phyloP scores from a whole-genome alignment of 2,113 vertebrate species.

The Lamprotornis superbus region DNA sequence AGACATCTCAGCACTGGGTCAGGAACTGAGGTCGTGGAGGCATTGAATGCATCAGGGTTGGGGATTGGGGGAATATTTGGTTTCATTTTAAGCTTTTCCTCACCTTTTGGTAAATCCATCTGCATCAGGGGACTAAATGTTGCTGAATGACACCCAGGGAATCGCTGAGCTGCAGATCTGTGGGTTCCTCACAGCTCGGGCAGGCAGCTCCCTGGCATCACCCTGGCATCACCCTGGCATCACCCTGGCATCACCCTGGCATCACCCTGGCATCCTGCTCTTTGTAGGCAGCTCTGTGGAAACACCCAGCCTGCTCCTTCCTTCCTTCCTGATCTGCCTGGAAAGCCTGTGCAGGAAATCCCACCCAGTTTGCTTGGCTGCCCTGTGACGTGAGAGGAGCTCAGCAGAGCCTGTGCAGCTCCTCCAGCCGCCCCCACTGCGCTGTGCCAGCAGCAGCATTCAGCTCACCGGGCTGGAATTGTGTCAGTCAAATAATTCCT shows the following conservation, averaged over 20 bases:
- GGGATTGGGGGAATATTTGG: background rate
- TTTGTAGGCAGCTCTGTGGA: too few species aligned
- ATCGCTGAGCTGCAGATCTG: background rate
- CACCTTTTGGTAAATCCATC: background rate
- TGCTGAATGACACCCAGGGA: background rate
- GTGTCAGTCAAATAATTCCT: accelerated
- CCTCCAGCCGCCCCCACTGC: background rate
- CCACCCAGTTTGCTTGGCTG: background rate
- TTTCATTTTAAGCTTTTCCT: background rate
- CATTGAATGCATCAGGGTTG: background rate
- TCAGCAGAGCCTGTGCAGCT: background rate
- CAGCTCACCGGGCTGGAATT: accelerated
- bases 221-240: background rate
- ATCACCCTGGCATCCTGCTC: background rate
- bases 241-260: too few species aligned
- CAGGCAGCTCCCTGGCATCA: background rate
- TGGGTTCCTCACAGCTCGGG: background rate
- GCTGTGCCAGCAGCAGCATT: background rate
- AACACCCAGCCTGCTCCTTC: background rate
- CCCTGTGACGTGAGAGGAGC: accelerated
- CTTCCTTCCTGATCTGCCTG: too few species aligned
- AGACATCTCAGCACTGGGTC: background rate
- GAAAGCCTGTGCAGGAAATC: background rate
- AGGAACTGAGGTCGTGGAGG: background rate
- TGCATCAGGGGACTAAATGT: background rate